Conservation (phyloP, 2,888 invertebrate species). For the Aspidapion aeneum region DNA sequence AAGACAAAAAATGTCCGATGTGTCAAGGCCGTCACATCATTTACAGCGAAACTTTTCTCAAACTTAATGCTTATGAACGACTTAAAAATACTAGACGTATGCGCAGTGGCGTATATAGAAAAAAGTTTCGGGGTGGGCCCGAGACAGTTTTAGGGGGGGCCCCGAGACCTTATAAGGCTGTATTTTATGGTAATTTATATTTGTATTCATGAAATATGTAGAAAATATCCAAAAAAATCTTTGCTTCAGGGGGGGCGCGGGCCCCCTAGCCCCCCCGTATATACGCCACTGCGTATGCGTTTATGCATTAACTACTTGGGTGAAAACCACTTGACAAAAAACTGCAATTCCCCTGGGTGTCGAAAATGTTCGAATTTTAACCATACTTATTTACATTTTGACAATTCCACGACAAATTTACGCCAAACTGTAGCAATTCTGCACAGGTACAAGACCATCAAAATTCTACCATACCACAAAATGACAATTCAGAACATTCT, state of each 20-base stretch:
- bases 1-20: background rate
- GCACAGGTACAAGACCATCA: background rate
- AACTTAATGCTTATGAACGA: background rate
- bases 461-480: background rate
- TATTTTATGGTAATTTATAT: too few relatives aligned
- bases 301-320: background rate
- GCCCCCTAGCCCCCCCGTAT: too few relatives aligned
- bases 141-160: too few relatives aligned
- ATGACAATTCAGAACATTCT: background rate
- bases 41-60: background rate
- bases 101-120: too few relatives aligned
- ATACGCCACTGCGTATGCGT: too few relatives aligned
- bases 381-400: background rate
- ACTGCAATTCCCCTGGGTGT: conserved; percentile 6
- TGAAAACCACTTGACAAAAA: background rate
- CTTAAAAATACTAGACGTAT: background rate
- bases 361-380: background rate
- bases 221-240: too few relatives aligned
- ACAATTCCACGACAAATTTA: background rate
- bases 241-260: too few relatives aligned
- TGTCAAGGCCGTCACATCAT: background rate
- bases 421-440: background rate
- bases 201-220: too few relatives aligned
- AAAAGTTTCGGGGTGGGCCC: too few relatives aligned
- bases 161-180: too few relatives aligned